phyloP scores from a whole-genome alignment of 2,797 vertebrate species.

The Gymnopithys bicolor region DNA sequence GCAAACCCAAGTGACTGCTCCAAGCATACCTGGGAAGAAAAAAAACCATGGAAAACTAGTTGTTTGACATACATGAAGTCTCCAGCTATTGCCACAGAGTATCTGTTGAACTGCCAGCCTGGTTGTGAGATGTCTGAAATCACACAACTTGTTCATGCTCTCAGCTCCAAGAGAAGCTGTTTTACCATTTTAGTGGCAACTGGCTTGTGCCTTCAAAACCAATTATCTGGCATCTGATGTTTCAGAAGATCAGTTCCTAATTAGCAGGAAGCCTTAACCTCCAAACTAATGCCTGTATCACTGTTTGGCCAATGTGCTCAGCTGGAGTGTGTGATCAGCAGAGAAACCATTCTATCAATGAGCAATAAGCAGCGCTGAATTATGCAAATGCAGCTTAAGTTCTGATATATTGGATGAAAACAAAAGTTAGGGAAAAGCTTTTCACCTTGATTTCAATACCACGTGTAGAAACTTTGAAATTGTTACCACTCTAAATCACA shows the following conservation, averaged over 20 bases:
- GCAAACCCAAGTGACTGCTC: not conserved
- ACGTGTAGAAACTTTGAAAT: not conserved
- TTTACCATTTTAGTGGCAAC: not conserved
- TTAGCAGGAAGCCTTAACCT: not conserved
- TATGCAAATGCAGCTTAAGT: not conserved
- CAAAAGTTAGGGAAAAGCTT: not conserved
- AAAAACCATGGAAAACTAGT: too few relatives aligned
- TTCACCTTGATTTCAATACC: not conserved
- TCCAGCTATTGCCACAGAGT: not conserved
- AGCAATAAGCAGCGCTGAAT: not conserved
- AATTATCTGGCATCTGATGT: not conserved
- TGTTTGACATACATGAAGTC: not conserved
- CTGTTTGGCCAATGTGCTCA: not conserved
- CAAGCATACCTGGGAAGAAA: not conserved
- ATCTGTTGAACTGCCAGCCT: not conserved
- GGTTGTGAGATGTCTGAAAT: not conserved
- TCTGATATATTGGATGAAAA: not conserved
- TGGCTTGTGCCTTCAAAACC: not conserved
- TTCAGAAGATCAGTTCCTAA: not conserved
- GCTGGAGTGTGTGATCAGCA: not conserved
- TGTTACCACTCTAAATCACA: not conserved
- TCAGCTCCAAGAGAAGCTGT: not conserved
- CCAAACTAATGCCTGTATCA: not conserved
- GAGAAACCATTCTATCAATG: not conserved
- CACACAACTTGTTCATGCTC: not conserved